Percentiles rank a stretch among this genome's conserved stretches.
These are phyloP conservation scores for Andrena praecox DNA, from an alignment of 2,888 invertebrate genomes.

Conservation along the genomic window DNA sequence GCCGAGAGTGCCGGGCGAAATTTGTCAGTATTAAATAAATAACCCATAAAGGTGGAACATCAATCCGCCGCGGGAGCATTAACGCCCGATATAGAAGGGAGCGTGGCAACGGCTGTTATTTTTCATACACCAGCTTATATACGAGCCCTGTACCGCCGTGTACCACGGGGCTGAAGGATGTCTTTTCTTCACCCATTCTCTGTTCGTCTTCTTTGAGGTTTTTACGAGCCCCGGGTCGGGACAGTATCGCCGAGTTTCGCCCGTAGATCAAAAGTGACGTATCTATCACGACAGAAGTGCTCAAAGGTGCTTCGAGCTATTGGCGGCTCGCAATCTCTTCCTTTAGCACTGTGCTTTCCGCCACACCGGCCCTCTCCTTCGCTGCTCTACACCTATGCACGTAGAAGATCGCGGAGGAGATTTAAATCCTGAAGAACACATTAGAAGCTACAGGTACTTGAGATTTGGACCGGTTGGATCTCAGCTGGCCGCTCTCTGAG, in stretches of 20 bases:
- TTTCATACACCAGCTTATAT: constrained; percentile 81
- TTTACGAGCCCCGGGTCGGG: constrained; percentile 82
- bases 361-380: too few species aligned
- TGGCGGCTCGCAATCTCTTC: background rate
- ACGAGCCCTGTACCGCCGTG: constrained; percentile 68
- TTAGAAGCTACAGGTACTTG: too few species aligned
- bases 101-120: constrained; percentile 81
- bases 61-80: constrained; percentile 83
- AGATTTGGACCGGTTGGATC: background rate
- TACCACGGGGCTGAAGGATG: constrained; percentile 64
- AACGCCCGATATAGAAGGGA: constrained; percentile 82
- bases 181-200: constrained; percentile 33
- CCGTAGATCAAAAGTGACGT: constrained; percentile 83
- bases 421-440: too few species aligned
- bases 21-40: constrained; percentile 85
- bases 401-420: too few species aligned
- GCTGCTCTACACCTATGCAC: too few species aligned
- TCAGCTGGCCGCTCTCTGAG: constrained; percentile 2
- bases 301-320: constrained; percentile 70
- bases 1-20: constrained; percentile 74
- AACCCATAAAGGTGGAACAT: constrained; percentile 84
- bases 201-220: constrained; percentile 77
- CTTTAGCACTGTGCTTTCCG: background rate
- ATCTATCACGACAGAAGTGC: constrained; percentile 83
- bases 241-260: constrained; percentile 74